Percentiles rank a stretch among this genome's conserved stretches.
phyloP scores from a whole-genome alignment of 1,140 invertebrate species.

The Drosophila ambigua region DNA sequence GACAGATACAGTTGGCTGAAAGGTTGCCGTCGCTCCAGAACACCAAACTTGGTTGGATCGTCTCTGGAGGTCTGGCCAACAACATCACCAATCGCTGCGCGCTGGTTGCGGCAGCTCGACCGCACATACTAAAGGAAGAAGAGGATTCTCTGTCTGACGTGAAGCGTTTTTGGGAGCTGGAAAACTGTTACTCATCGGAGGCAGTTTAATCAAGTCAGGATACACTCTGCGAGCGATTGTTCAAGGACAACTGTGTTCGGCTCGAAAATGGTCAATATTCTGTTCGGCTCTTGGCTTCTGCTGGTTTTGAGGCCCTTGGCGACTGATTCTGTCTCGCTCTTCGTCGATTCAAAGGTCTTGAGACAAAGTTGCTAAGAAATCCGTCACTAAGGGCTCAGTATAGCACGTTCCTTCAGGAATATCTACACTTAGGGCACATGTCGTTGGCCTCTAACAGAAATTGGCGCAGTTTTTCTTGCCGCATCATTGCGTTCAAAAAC shows the following conservation, averaged over 20 bases:
- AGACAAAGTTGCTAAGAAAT: no score
- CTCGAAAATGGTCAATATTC: not conserved
- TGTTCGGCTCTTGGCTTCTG: not conserved
- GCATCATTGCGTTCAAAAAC: slow-evolving; percentile 36
- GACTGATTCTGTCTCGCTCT: not conserved
- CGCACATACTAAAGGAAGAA: no score
- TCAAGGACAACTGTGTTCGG: not conserved
- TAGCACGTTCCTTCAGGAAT: slow-evolving; percentile 1
- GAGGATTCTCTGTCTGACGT: no score
- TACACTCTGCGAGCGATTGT: slow-evolving; percentile 4
- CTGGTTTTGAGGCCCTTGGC: not conserved
- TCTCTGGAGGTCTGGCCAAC: no score
- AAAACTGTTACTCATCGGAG: no score
- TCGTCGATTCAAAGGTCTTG: not conserved
- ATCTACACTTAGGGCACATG: slow-evolving; percentile 6
- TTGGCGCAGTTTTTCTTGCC: slow-evolving; percentile 20
- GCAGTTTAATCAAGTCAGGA: not conserved
- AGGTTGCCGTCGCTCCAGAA: no score
- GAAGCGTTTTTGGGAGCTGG: no score
- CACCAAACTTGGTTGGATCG: no score
- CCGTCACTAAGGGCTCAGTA: not conserved
- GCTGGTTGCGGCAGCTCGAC: no score
- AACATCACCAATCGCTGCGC: no score
- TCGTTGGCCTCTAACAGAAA: not conserved
- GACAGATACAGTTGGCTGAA: no score